A percentile compares a stretch with the other conserved stretches of the same genome.
Conservation (phyloP, 2,888 invertebrate species). For the Eurytoma californica region DNA sequence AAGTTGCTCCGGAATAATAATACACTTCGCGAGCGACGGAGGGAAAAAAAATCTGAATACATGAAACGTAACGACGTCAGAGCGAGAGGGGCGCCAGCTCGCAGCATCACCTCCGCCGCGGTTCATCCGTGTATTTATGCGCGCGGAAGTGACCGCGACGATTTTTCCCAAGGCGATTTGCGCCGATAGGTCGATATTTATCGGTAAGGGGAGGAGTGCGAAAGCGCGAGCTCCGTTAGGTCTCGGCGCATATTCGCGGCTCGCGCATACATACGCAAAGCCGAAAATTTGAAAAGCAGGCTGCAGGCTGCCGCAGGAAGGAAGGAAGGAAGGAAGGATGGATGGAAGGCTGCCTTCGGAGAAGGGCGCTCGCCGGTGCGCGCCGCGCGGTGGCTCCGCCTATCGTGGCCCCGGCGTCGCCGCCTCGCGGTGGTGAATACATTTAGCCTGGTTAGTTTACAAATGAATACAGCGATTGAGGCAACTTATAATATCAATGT, state of each 20-base stretch:
- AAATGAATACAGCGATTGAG: constrained; percentile 85
- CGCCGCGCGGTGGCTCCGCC: constrained; percentile 70
- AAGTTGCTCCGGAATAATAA: constrained; percentile 74
- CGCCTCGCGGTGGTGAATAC: constrained; percentile 74
- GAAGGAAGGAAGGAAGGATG: constrained; percentile 60
- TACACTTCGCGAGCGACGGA: constrained; percentile 65
- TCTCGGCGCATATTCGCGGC: neutral
- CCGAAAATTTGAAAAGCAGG: constrained; percentile 44
- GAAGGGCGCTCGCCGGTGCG: constrained; percentile 66
- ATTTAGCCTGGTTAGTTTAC: constrained; percentile 79
- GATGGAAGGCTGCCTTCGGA: constrained; percentile 63
- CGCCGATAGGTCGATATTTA: neutral
- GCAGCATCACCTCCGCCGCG: constrained; percentile 48
- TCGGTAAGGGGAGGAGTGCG: neutral
- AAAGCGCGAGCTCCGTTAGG: neutral
- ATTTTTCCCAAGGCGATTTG: constrained; percentile 10
- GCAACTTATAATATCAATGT: constrained; percentile 84
- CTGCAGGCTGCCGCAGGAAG: constrained; percentile 42
- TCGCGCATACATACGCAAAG: neutral
- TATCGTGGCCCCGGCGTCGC: constrained; percentile 65
- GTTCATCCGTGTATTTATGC: constrained; percentile 1
- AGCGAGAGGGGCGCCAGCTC: constrained; percentile 49
- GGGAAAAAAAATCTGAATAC: constrained; percentile 73
- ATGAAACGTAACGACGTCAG: constrained; percentile 72
- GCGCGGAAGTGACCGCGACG: constrained; percentile 8